Conservation (phyloP, 2,797 vertebrate genomes). For the Sebastes matsubarae region DNA sequence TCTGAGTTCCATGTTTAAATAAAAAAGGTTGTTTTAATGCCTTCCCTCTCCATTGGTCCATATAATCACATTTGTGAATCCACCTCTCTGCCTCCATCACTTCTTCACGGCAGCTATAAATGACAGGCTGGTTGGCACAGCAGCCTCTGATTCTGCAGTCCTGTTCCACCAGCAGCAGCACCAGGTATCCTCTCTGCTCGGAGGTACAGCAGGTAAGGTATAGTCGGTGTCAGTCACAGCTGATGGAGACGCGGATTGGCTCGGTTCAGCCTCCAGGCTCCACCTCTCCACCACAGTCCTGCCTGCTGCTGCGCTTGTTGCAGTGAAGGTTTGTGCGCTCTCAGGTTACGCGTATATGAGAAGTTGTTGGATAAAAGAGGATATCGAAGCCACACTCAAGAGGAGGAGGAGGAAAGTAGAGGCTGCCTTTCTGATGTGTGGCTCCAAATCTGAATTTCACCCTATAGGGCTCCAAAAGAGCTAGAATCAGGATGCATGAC, state of each 20-base stretch:
- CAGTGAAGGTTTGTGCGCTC: slow-evolving; percentile 70
- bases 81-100: slow-evolving; percentile 12
- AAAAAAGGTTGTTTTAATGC: background rate
- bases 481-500: background rate
- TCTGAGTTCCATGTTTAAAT: background rate
- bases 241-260: slow-evolving; percentile 66
- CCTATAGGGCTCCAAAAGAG: too few species aligned
- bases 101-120: slow-evolving; percentile 29
- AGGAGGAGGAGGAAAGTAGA: slow-evolving; percentile 21
- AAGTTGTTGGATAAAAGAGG: slow-evolving; percentile 69
- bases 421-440: slow-evolving; percentile 26
- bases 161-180: slow-evolving; percentile 8
- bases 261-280: slow-evolving; percentile 48
- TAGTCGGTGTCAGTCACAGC: slow-evolving; percentile 50
- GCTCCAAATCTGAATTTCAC: too few species aligned
- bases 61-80: background rate
- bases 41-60: background rate
- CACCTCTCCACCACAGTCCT: slow-evolving; percentile 61
- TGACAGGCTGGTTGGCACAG: background rate
- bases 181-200: slow-evolving; percentile 22
- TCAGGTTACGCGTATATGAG: slow-evolving; percentile 53
- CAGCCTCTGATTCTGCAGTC: slow-evolving; percentile 1
- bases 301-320: slow-evolving; percentile 67
- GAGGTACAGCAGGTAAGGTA: background rate
- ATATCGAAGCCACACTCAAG: slow-evolving; percentile 25